phyloP scores from a whole-genome alignment of 2,797 vertebrate species.

The Megaceryle alcyon region DNA sequence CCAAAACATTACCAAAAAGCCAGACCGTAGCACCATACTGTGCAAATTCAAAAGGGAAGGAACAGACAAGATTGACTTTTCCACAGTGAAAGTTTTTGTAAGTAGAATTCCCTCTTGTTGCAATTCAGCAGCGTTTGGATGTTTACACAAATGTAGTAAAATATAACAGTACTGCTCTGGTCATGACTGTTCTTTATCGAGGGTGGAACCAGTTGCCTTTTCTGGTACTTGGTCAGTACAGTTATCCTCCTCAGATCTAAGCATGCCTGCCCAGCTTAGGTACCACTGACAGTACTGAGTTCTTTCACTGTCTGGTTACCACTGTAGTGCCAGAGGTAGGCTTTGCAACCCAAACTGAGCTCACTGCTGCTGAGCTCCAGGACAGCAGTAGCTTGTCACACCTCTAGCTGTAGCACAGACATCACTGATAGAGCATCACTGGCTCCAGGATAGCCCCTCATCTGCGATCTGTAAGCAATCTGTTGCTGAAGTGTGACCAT shows the following conservation, averaged over 20 bases:
- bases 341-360: not conserved
- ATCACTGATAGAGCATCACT: not conserved
- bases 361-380: not conserved
- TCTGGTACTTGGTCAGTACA: not conserved
- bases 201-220: not conserved
- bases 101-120: conserved; percentile 49
- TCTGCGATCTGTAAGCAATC: not conserved
- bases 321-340: not conserved
- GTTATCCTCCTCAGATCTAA: not conserved
- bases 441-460: not conserved
- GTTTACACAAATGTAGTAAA: not conserved
- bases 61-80: conserved; percentile 69
- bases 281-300: not conserved
- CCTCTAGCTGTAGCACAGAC: not conserved
- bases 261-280: not conserved
- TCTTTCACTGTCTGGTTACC: not conserved
- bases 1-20: conserved; percentile 73
- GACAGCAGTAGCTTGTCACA: not conserved
- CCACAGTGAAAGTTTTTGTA: conserved; percentile 78
- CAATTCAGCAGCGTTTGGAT: not conserved
- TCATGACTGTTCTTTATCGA: not conserved
- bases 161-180: not conserved
- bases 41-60: conserved; percentile 76
- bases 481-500: not conserved
- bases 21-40: conserved; percentile 76